Evolutionary conservation across 2,113 vertebrate species (phyloP).

Genomic region (Willisornis vidua): DNA sequence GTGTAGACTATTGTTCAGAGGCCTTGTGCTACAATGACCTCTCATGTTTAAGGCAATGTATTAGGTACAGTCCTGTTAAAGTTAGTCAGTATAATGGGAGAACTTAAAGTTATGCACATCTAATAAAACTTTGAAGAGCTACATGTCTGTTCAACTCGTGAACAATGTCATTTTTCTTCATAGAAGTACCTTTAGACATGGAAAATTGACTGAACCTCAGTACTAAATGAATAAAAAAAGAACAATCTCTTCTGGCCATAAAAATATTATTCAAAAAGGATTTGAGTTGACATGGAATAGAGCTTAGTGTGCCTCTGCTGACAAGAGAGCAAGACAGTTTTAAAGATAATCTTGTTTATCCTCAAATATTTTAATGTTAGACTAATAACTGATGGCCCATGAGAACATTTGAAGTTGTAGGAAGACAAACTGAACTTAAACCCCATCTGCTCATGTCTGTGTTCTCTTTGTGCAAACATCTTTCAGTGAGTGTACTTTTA

Average conservation of each 20-base stretch:
- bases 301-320: neutral
- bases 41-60: neutral
- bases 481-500: neutral
- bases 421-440: neutral
- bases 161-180: neutral
- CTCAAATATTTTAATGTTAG: neutral
- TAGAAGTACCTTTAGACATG: neutral
- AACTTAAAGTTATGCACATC: neutral
- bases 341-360: neutral
- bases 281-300: neutral
- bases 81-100: neutral
- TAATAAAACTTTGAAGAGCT: neutral
- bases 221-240: neutral
- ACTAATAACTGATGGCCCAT: neutral
- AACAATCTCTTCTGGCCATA: neutral
- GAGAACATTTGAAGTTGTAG: neutral
- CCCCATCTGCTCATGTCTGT: neutral
- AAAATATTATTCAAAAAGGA: neutral
- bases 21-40: accelerated
- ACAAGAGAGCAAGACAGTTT: neutral
- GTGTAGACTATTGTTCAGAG: neutral
- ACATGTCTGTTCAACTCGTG: neutral
- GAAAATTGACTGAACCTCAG: neutral
- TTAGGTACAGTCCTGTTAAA: neutral
- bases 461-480: neutral